These are phyloP conservation scores for Rambutsinella grinnellia DNA, from an alignment of 2,888 invertebrate genomes.

Conservation along the genomic window DNA sequence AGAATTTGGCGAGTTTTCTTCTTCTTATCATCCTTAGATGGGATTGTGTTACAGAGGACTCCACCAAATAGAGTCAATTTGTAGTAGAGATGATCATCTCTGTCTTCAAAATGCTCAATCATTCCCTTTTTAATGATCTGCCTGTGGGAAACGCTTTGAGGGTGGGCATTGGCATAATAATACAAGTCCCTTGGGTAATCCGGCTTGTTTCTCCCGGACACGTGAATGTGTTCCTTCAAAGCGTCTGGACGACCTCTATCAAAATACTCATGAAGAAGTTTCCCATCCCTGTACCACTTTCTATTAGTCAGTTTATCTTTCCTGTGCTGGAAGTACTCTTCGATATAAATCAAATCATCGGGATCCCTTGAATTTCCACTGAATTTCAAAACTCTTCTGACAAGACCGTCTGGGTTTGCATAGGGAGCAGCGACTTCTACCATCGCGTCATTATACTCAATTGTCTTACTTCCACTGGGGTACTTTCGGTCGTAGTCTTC, in stretches of 20 bases:
- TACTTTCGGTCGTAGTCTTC: constrained; percentile 78
- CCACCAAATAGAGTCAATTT: constrained; percentile 59
- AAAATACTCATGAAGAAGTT: constrained; percentile 76
- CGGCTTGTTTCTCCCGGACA: constrained; percentile 60
- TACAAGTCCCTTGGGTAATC: constrained; percentile 59
- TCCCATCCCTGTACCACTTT: constrained; percentile 72
- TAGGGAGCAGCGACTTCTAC: constrained; percentile 86
- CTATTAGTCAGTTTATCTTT: constrained; percentile 75
- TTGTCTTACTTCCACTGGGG: constrained; percentile 76
- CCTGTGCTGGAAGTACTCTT: constrained; percentile 77
- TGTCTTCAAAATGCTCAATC: constrained; percentile 62
- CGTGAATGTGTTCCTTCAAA: constrained; percentile 70
- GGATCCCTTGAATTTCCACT: constrained; percentile 74
- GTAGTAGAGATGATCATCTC: constrained; percentile 62
- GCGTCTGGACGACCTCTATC: constrained; percentile 78
- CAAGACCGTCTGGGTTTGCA: constrained; percentile 79
- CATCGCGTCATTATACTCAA: constrained; percentile 79
- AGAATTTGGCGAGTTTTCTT: constrained; percentile 51
- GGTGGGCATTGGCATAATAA: constrained; percentile 61
- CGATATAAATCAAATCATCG: constrained; percentile 71
- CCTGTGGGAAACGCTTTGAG: constrained; percentile 55
- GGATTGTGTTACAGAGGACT: constrained; percentile 56
- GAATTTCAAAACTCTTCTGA: constrained; percentile 75
- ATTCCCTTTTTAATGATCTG: constrained; percentile 59
- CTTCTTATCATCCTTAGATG: constrained; percentile 49